Percentiles rank a stretch among this genome's conserved stretches.
Evolutionary conservation across 2,113 vertebrate genomes (phyloP).

Genomic region (Tychaedon coryphoeus): DNA sequence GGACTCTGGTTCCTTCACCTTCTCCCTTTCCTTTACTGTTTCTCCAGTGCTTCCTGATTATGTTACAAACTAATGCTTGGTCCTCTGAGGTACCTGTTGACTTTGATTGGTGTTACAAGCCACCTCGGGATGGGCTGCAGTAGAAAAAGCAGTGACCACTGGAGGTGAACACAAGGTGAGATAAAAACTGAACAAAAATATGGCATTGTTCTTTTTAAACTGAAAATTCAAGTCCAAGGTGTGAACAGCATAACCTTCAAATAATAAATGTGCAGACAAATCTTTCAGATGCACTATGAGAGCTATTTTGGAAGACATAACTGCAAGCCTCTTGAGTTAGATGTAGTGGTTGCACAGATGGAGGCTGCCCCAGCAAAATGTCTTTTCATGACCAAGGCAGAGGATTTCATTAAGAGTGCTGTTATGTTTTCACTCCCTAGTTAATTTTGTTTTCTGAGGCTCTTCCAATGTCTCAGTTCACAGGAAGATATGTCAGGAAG

Average conservation of each 20-base stretch:
- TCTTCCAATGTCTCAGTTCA: background rate
- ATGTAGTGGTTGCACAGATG: background rate
- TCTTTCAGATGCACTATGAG: background rate
- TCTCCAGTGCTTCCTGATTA: background rate
- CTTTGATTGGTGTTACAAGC: background rate
- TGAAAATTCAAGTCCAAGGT: constrained; percentile 19
- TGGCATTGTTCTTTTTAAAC: constrained; percentile 15
- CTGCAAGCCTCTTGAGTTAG: background rate
- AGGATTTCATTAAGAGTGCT: background rate
- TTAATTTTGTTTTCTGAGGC: background rate
- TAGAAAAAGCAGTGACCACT: background rate
- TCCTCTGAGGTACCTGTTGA: background rate
- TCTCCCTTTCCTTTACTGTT: background rate
- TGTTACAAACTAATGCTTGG: background rate
- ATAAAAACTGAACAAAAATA: constrained; percentile 31
- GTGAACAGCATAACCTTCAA: constrained; percentile 18
- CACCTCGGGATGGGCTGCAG: background rate
- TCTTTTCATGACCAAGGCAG: background rate
- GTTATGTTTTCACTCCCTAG: background rate
- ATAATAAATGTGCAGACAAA: constrained; percentile 20
- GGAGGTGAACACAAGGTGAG: background rate
- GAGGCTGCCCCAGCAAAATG: background rate
- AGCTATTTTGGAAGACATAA: constrained; percentile 18
- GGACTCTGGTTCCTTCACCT: background rate
- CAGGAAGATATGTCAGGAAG: background rate